phyloP scores from a whole-genome alignment of 2,113 vertebrate genomes.

The Callopanchax toddi region DNA sequence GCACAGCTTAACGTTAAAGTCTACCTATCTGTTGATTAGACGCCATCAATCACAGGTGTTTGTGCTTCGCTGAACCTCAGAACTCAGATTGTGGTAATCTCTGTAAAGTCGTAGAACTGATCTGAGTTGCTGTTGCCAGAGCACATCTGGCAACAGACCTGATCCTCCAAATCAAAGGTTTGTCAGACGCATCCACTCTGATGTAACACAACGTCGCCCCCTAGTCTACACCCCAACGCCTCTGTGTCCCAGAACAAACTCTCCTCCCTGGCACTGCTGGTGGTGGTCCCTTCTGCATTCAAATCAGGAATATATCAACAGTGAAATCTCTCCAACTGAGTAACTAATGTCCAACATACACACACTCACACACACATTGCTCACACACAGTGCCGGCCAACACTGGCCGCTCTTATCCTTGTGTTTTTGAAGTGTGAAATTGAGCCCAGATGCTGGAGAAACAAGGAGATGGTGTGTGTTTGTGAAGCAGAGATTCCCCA shows the following conservation, averaged over 20 bases:
- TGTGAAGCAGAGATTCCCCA: conserved; percentile 5
- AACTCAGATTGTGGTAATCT: conserved; percentile 9
- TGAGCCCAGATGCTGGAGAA: conserved; percentile 72
- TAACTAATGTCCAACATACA: conserved; percentile 30
- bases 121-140: conserved; percentile 8
- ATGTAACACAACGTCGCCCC: neutral
- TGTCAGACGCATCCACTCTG: neutral
- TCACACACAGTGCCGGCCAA: conserved; percentile 44
- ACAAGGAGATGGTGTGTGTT: conserved; percentile 23
- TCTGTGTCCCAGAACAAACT: conserved; percentile 4
- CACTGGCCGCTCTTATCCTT: conserved; percentile 46
- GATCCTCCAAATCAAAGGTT: neutral
- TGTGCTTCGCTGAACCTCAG: neutral
- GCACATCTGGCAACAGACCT: no score
- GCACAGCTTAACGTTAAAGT: conserved; percentile 36
- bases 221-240: conserved; percentile 5
- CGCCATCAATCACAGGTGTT: conserved; percentile 29
- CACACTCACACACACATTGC: neutral
- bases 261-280: conserved; percentile 39
- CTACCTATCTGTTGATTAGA: neutral
- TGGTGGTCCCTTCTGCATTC: conserved; percentile 3
- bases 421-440: conserved; percentile 71
- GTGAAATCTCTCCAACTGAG: conserved; percentile 29
- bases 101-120: conserved; percentile 12
- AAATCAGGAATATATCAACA: conserved; percentile 33